Percentiles rank a stretch among this genome's conserved stretches.
phyloP scores from a whole-genome alignment of 2,113 vertebrate genomes.

The Cavia porcellus region DNA sequence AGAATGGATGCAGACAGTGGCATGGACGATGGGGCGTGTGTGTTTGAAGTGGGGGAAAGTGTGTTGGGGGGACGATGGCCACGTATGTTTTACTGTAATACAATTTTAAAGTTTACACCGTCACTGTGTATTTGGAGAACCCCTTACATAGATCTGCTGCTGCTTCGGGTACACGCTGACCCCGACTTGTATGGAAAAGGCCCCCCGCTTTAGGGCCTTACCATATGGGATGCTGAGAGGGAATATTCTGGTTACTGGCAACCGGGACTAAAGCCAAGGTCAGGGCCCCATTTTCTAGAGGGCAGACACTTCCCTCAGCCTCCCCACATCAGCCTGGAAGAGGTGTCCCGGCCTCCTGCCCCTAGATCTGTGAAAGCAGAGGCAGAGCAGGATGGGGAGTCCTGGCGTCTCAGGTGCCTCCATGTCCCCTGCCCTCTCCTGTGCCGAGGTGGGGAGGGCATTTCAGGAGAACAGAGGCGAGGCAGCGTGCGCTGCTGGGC shows the following conservation, averaged over 20 bases:
- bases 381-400: background rate
- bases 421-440: background rate
- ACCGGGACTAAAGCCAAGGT: background rate
- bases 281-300: background rate
- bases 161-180: rapidly evolving
- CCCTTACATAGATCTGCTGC: background rate
- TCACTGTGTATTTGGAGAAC: background rate
- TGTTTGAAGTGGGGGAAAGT: background rate
- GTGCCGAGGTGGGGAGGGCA: background rate
- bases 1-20: background rate
- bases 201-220: background rate
- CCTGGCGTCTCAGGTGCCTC: background rate
- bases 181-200: background rate
- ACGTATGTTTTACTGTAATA: background rate
- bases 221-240: background rate
- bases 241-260: background rate
- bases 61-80: background rate
- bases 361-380: no score
- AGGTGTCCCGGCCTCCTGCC: no score
- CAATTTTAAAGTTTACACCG: background rate
- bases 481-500: background rate
- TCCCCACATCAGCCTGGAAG: background rate
- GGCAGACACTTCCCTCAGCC: background rate
- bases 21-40: background rate
- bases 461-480: background rate